phyloP scores from a whole-genome alignment of 2,113 vertebrate genomes.

The Taxidea taxus region DNA sequence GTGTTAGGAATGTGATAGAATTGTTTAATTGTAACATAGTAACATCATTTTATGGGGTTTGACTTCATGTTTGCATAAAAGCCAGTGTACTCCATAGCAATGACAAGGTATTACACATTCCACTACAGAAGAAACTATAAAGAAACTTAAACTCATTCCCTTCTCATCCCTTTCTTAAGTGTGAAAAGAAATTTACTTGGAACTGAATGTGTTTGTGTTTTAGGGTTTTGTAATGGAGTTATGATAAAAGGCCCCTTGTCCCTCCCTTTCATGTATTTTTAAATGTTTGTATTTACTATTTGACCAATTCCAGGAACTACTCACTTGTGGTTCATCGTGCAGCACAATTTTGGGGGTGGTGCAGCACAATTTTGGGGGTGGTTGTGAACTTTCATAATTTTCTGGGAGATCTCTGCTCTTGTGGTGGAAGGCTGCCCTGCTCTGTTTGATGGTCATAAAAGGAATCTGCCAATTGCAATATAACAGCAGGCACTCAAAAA shows the following conservation, averaged over 20 bases:
- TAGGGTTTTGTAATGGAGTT: background rate
- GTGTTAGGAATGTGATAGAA: background rate
- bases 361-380: background rate
- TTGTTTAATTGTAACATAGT: background rate
- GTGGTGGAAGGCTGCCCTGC: background rate
- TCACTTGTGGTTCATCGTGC: background rate
- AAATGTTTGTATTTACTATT: constrained; percentile 14
- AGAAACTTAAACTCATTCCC: background rate
- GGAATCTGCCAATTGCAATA: background rate
- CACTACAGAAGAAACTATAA: background rate
- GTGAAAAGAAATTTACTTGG: background rate
- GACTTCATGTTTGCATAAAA: background rate
- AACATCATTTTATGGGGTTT: background rate
- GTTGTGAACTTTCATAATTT: background rate
- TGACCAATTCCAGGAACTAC: background rate
- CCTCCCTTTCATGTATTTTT: background rate
- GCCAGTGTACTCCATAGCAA: background rate
- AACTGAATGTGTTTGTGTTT: background rate
- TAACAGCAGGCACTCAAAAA: background rate
- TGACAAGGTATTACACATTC: background rate
- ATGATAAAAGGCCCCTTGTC: background rate
- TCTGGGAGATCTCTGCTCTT: background rate
- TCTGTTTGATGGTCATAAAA: background rate
- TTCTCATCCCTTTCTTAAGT: background rate
- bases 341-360: background rate